Conservation (phyloP, 1,140 invertebrate species). For the Bicyclus anynana region DNA sequence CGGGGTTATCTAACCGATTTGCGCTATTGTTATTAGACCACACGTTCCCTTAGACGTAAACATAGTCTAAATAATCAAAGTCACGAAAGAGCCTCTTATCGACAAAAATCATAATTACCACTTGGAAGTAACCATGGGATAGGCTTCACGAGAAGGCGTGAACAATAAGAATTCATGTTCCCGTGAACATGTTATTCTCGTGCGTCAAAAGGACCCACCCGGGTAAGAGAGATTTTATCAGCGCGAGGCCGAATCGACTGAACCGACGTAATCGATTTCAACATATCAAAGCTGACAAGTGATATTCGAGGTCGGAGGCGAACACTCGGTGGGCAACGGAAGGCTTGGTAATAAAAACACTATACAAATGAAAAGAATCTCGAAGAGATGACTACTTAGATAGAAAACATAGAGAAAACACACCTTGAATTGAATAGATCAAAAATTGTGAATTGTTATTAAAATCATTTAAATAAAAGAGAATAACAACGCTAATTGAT, state of each 20-base stretch:
- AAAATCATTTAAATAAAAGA: no score
- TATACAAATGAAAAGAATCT: slow-evolving; percentile 72
- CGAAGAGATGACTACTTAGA: no score
- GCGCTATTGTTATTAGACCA: no score
- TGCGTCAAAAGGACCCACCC: slow-evolving; percentile 49
- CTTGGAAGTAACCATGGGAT: slow-evolving; percentile 64
- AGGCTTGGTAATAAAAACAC: slow-evolving; percentile 66
- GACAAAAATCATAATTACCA: slow-evolving; percentile 57
- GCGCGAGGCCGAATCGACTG: slow-evolving; percentile 44
- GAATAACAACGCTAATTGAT: no score
- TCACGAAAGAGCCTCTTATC: slow-evolving; percentile 46
- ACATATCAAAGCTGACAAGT: slow-evolving; percentile 60
- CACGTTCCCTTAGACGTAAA: no score
- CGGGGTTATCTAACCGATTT: no score
- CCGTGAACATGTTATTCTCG: slow-evolving; percentile 49
- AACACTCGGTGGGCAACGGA: slow-evolving; percentile 57
- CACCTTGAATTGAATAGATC: no score
- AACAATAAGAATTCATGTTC: slow-evolving; percentile 57
- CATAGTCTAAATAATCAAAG: neutral
- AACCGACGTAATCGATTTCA: slow-evolving; percentile 64
- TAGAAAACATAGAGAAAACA: no score
- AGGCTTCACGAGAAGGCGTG: slow-evolving; percentile 53
- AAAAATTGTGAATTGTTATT: no score
- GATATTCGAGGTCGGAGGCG: slow-evolving; percentile 57
- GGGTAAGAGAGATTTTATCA: slow-evolving; percentile 59